Percentiles rank a stretch among this genome's conserved stretches.
Conservation (phyloP, 2,888 invertebrate genomes). For the Drosophila kokeensis region DNA sequence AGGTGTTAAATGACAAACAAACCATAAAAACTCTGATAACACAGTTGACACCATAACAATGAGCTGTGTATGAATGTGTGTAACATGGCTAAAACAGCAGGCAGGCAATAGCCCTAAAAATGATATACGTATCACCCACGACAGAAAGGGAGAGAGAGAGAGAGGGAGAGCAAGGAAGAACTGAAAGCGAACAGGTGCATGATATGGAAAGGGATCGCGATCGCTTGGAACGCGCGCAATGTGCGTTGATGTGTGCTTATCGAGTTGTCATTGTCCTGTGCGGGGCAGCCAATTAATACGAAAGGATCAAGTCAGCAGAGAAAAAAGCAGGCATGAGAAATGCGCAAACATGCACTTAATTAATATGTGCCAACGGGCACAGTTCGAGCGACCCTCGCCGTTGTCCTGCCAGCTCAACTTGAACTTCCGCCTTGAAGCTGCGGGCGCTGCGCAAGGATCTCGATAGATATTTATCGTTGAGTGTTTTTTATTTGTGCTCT, state of each 20-base stretch:
- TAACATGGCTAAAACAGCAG: slow-evolving; percentile 63
- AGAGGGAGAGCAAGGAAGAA: not conserved
- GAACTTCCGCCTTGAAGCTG: slow-evolving; percentile 60
- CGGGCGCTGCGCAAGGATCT: slow-evolving; percentile 48
- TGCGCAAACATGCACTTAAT: slow-evolving; percentile 74
- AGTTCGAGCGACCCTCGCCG: slow-evolving; percentile 23
- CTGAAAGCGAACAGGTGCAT: slow-evolving; percentile 1
- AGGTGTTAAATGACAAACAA: slow-evolving; percentile 83
- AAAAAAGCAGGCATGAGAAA: slow-evolving; percentile 44
- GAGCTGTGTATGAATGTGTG: slow-evolving; percentile 33
- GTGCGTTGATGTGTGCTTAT: slow-evolving; percentile 80
- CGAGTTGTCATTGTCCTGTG: slow-evolving; percentile 81
- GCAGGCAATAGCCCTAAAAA: slow-evolving; percentile 51
- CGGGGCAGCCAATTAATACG: slow-evolving; percentile 65
- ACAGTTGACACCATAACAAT: slow-evolving; percentile 58
- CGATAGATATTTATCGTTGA: slow-evolving; percentile 57
- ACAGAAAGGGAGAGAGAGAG: slow-evolving; percentile 9
- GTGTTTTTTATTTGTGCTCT: not conserved
- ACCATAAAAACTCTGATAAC: slow-evolving; percentile 80
- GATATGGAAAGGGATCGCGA: slow-evolving; percentile 33
- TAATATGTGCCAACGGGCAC: slow-evolving; percentile 68
- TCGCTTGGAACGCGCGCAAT: slow-evolving; percentile 57
- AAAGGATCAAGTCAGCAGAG: slow-evolving; percentile 43
- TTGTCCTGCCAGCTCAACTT: slow-evolving; percentile 37
- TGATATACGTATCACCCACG: slow-evolving; percentile 77